These are phyloP conservation scores for Timema cristinae DNA, from an alignment of 2,888 invertebrate genomes.

Conservation along the genomic window DNA sequence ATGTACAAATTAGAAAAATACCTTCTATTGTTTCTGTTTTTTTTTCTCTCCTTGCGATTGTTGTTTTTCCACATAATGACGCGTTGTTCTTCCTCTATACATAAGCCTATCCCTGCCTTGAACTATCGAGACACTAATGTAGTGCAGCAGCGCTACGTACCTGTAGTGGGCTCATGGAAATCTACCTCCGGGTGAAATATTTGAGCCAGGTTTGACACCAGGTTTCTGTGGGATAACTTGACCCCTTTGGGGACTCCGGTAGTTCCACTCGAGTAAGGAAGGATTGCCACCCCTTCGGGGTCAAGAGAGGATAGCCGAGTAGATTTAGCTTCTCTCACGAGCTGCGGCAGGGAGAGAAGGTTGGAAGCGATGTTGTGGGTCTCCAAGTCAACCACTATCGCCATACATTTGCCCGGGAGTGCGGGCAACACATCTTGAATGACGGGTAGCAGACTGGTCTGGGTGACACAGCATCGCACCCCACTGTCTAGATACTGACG, in stretches of 20 bases:
- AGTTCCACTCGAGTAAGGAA: slow-evolving; percentile 67
- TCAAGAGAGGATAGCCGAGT: slow-evolving; percentile 31
- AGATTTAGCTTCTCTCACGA: slow-evolving; percentile 19
- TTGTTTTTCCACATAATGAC: background rate
- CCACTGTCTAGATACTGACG: slow-evolving; percentile 60
- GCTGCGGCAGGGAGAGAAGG: slow-evolving; percentile 21
- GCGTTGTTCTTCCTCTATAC: background rate
- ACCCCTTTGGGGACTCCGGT: slow-evolving; percentile 81
- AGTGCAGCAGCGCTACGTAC: slow-evolving; percentile 5
- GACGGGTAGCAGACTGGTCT: slow-evolving; percentile 59
- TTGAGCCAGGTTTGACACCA: slow-evolving; percentile 56
- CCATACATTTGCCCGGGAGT: slow-evolving; percentile 56
- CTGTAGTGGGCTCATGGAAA: slow-evolving; percentile 5
- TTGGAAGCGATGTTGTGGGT: slow-evolving; percentile 43
- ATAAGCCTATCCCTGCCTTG: background rate
- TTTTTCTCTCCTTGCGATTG: background rate
- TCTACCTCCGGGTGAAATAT: slow-evolving; percentile 43
- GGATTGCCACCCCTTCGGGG: slow-evolving; percentile 38
- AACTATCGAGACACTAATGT: background rate
- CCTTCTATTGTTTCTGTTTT: too few relatives aligned
- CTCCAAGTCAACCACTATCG: slow-evolving; percentile 61
- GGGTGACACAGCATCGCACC: slow-evolving; percentile 60
- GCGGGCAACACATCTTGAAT: slow-evolving; percentile 53
- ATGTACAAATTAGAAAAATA: too few relatives aligned
- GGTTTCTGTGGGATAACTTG: slow-evolving; percentile 65